Evolutionary conservation across 2,888 invertebrate genomes (phyloP).

Genomic region (Agrenia bidenticulata): DNA sequence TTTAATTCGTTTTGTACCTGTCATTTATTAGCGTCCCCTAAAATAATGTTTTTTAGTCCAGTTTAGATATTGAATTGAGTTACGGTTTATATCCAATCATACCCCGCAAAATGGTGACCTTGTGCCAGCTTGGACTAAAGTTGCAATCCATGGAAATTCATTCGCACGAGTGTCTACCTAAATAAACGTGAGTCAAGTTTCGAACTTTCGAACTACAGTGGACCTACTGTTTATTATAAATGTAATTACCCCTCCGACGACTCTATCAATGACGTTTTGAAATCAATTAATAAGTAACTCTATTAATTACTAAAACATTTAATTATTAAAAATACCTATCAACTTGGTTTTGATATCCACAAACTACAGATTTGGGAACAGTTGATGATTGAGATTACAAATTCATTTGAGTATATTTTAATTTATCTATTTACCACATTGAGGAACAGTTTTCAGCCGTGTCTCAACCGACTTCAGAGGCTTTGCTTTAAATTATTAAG

Average conservation of each 20-base stretch:
- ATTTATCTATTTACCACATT: conserved; percentile 6
- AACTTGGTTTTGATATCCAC: conserved; percentile 1
- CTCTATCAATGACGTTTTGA: background rate
- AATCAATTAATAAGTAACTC: conserved; percentile 1
- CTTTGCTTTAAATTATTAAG: background rate
- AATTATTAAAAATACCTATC: too few relatives aligned
- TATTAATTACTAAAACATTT: too few relatives aligned
- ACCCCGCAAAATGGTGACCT: conserved; percentile 11
- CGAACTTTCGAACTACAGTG: too few relatives aligned
- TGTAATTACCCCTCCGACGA: too few relatives aligned
- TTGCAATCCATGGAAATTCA: conserved; percentile 45
- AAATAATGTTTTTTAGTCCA: too few relatives aligned
- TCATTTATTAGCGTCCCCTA: too few relatives aligned
- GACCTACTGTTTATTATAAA: too few relatives aligned
- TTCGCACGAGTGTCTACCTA: conserved; percentile 23
- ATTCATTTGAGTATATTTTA: background rate
- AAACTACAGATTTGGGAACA: conserved; percentile 8
- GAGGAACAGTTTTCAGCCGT: background rate
- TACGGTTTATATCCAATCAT: too few relatives aligned
- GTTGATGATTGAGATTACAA: too few relatives aligned
- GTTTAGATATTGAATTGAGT: too few relatives aligned
- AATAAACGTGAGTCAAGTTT: too few relatives aligned
- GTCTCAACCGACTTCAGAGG: background rate
- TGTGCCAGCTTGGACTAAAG: conserved; percentile 31
- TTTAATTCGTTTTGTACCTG: too few relatives aligned